phyloP scores from a whole-genome alignment of 2,888 invertebrate genomes.

The Hoplodrina blanda region DNA sequence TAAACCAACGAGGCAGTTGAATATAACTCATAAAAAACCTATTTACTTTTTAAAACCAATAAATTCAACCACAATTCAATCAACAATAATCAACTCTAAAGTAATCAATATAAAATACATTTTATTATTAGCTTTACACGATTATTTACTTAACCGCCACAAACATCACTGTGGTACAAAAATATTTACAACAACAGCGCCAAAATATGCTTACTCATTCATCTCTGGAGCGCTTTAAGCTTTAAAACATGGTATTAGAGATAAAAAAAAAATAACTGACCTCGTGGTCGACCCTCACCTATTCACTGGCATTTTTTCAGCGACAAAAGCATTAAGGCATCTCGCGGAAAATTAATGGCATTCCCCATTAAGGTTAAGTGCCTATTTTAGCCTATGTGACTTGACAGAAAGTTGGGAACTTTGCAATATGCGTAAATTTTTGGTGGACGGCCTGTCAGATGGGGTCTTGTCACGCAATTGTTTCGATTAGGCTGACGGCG shows the following conservation, averaged over 20 bases:
- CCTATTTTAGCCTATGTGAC: conserved; percentile 84
- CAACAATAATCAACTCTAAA: conserved; percentile 7
- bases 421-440: conserved; percentile 71
- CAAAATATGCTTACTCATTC: conserved; percentile 66
- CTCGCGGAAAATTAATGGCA: conserved; percentile 83
- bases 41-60: not conserved
- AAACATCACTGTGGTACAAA: conserved; percentile 55
- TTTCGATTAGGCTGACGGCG: conserved; percentile 35
- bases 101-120: not conserved
- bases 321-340: conserved; percentile 83
- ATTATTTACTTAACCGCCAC: conserved; percentile 63
- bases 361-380: conserved; percentile 85
- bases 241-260: conserved; percentile 66
- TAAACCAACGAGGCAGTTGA: too few relatives aligned
- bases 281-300: conserved; percentile 70
- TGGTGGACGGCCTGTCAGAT: conserved; percentile 61
- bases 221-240: conserved; percentile 52
- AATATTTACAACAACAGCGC: conserved; percentile 61
- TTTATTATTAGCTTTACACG: conserved; percentile 12
- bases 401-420: conserved; percentile 81
- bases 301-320: conserved; percentile 78
- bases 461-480: conserved; percentile 57
- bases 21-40: too few relatives aligned
- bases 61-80: conserved; percentile 14
- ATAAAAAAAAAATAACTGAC: conserved; percentile 70